phyloP scores from a whole-genome alignment of 2,888 invertebrate genomes.

The Eurytoma adleriae region DNA sequence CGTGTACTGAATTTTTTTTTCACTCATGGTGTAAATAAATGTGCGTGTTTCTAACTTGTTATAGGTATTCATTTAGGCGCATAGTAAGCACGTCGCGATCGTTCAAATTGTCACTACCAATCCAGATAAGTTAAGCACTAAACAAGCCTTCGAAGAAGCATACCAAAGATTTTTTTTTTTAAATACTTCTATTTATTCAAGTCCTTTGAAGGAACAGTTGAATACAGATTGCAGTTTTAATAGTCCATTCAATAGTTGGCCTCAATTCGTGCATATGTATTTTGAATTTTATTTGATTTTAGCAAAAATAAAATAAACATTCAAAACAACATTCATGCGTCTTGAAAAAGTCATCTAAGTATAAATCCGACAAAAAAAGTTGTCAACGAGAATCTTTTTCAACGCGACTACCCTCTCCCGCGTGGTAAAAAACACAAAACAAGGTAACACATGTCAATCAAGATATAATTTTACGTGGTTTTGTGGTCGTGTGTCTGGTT shows the following conservation, averaged over 20 bases:
- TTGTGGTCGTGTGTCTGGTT: conserved; percentile 6
- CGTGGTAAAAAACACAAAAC: background rate
- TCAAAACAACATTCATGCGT: conserved; percentile 38
- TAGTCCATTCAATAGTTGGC: background rate
- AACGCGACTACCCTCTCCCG: conserved; percentile 18
- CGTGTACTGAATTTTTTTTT: conserved; percentile 19
- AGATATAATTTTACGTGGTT: conserved; percentile 2
- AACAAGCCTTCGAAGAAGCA: conserved; percentile 14
- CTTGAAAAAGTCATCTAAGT: background rate
- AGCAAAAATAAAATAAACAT: conserved; percentile 31
- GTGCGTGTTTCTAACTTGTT: background rate
- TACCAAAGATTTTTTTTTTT: background rate
- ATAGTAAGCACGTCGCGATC: background rate
- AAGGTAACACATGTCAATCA: conserved; percentile 8
- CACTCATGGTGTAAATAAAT: background rate
- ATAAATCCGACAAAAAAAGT: background rate
- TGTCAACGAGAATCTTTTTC: conserved; percentile 6
- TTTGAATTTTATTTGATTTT: conserved; percentile 34
- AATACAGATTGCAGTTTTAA: conserved; percentile 21
- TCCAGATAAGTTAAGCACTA: conserved; percentile 7
- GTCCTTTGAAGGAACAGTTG: background rate
- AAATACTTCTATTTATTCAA: conserved; percentile 37
- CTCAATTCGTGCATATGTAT: conserved; percentile 28
- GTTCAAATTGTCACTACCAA: too few species aligned
- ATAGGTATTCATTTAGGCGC: background rate